Conservation (phyloP, 1,140 invertebrate species). For the Linepithema humile region DNA sequence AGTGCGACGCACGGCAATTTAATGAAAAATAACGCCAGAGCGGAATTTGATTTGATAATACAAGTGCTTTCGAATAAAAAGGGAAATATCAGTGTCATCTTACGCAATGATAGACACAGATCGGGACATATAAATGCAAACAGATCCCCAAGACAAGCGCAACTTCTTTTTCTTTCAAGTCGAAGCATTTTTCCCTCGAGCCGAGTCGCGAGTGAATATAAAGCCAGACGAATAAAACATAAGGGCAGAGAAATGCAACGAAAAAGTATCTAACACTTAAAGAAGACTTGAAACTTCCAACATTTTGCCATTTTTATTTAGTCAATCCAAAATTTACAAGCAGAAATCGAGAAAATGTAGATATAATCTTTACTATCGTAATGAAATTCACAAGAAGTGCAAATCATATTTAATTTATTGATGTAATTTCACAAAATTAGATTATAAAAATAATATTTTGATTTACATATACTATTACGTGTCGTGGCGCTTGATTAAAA, state of each 20-base stretch:
- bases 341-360: not conserved
- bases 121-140: conserved; percentile 41
- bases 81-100: not conserved
- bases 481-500: not conserved
- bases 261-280: not conserved
- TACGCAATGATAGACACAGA: not conserved
- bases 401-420: not conserved
- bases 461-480: too few relatives aligned
- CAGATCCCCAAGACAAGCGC: not conserved
- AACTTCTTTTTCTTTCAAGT: conserved; percentile 20
- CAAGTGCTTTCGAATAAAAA: not conserved
- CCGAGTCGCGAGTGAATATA: not conserved
- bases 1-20: not conserved
- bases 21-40: not conserved
- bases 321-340: not conserved
- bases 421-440: not conserved
- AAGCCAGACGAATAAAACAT: conserved; percentile 40
- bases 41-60: not conserved
- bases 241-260: not conserved
- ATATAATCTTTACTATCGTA: not conserved
- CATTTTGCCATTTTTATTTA: not conserved
- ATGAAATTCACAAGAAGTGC: not conserved
- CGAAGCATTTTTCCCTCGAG: not conserved
- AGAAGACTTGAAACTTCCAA: not conserved
- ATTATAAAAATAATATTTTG: too few relatives aligned